Conservation (phyloP, 2,888 invertebrate species). For the Charanyca ferruginea region DNA sequence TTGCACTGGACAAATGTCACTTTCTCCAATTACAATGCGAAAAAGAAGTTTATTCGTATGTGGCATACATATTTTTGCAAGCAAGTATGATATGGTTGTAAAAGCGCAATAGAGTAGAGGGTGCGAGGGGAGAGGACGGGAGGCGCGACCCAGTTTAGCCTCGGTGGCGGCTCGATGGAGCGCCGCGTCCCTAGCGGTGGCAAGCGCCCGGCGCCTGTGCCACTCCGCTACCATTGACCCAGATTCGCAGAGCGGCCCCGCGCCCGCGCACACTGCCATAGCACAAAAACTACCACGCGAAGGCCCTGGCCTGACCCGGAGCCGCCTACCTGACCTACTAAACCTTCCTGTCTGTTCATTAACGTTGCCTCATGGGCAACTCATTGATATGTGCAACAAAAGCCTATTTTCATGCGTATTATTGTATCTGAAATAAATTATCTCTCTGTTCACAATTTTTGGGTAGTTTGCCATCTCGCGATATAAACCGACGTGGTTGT, state of each 20-base stretch:
- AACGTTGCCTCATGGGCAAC: slow-evolving; percentile 41
- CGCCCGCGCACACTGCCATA: slow-evolving; percentile 68
- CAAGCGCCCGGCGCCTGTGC: slow-evolving; percentile 47
- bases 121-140: slow-evolving; percentile 42
- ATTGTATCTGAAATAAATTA: background rate
- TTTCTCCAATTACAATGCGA: too few species aligned
- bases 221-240: slow-evolving; percentile 78
- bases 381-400: slow-evolving; percentile 35
- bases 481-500: too few species aligned
- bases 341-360: slow-evolving; percentile 67
- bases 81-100: slow-evolving; percentile 58
- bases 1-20: too few species aligned
- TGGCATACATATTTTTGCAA: too few species aligned
- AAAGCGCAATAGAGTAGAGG: slow-evolving; percentile 46
- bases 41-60: background rate
- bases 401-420: background rate
- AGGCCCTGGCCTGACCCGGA: slow-evolving; percentile 72
- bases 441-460: background rate
- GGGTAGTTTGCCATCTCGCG: background rate
- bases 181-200: slow-evolving; percentile 40
- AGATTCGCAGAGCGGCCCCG: slow-evolving; percentile 67
- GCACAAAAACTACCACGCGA: slow-evolving; percentile 68
- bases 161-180: slow-evolving; percentile 52
- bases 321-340: slow-evolving; percentile 77
- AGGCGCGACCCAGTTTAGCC: slow-evolving; percentile 47